These are phyloP conservation scores for Suillia variegata DNA, from an alignment of 2,888 invertebrate genomes.

Conservation along the genomic window DNA sequence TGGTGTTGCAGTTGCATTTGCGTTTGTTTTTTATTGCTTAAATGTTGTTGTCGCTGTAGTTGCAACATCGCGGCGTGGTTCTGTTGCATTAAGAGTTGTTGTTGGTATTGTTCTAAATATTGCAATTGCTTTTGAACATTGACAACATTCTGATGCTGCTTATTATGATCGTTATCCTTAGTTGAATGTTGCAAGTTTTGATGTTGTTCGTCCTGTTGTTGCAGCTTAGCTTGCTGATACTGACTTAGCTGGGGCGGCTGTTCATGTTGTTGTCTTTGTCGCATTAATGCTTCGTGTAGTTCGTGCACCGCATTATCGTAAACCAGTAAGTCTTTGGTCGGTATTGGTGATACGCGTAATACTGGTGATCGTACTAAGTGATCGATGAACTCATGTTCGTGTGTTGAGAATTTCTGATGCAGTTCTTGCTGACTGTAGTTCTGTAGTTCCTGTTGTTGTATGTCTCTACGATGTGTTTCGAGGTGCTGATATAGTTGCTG, in stretches of 20 bases:
- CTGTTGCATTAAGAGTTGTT: slow-evolving; percentile 35
- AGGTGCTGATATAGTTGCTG: background rate
- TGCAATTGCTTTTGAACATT: slow-evolving; percentile 38
- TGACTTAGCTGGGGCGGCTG: no score
- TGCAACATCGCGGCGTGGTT: slow-evolving; percentile 9
- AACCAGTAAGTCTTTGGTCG: slow-evolving; percentile 24
- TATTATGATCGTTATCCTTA: background rate
- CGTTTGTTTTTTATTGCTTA: slow-evolving; percentile 17
- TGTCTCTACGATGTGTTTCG: slow-evolving; percentile 5
- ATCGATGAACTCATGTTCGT: slow-evolving; percentile 30
- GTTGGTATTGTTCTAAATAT: slow-evolving; percentile 40
- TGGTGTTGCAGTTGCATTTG: slow-evolving; percentile 18
- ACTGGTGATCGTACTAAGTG: slow-evolving; percentile 39
- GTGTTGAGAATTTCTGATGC: no score
- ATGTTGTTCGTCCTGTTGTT: slow-evolving; percentile 5
- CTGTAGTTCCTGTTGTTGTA: no score
- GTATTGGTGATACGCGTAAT: slow-evolving; percentile 32
- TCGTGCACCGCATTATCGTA: slow-evolving; percentile 36
- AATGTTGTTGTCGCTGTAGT: slow-evolving; percentile 16
- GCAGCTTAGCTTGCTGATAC: no score
- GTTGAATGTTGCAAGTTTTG: no score
- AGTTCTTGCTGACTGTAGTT: no score
- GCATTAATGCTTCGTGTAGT: slow-evolving; percentile 16
- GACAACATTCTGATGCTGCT: slow-evolving; percentile 12
- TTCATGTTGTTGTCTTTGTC: no score